phyloP scores from a whole-genome alignment of 2,113 vertebrate genomes.

The Ceyx melanurus region DNA sequence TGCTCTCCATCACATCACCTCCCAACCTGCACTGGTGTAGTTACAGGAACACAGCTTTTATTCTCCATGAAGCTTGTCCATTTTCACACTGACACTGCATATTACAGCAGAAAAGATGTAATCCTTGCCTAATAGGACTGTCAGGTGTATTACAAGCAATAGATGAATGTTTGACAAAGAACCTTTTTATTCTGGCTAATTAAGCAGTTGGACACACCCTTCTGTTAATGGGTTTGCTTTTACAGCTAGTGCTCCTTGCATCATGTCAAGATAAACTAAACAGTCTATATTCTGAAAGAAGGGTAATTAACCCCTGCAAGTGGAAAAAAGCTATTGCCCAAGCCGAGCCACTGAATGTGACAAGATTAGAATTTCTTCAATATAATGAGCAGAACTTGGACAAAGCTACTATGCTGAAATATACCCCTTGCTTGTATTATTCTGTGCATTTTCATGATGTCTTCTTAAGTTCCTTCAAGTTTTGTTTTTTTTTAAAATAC shows the following conservation, averaged over 20 bases:
- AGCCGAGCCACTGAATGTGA: constrained; percentile 76
- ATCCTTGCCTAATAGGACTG: constrained; percentile 70
- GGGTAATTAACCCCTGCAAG: constrained; percentile 74
- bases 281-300: constrained; percentile 72
- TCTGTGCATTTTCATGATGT: constrained; percentile 19
- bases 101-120: constrained; percentile 50
- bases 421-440: constrained; percentile 39
- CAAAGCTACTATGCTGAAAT: constrained; percentile 65
- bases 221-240: constrained; percentile 73
- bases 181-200: constrained; percentile 79
- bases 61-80: constrained; percentile 50
- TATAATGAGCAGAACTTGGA: constrained; percentile 42
- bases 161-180: constrained; percentile 77
- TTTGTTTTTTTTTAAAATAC: constrained; percentile 48
- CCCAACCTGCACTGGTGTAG: no score
- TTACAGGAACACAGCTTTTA: constrained; percentile 51
- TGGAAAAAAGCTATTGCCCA: constrained; percentile 59
- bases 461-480: constrained; percentile 49
- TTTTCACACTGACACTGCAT: constrained; percentile 31
- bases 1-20: no score
- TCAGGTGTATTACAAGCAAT: constrained; percentile 78
- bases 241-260: constrained; percentile 55
- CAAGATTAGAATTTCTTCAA: constrained; percentile 70
- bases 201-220: constrained; percentile 75
- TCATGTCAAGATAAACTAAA: constrained; percentile 72